These are phyloP conservation scores for Acrossocheilus wenchowensis DNA, from an alignment of 2,797 vertebrate species.

Conservation along the genomic window DNA sequence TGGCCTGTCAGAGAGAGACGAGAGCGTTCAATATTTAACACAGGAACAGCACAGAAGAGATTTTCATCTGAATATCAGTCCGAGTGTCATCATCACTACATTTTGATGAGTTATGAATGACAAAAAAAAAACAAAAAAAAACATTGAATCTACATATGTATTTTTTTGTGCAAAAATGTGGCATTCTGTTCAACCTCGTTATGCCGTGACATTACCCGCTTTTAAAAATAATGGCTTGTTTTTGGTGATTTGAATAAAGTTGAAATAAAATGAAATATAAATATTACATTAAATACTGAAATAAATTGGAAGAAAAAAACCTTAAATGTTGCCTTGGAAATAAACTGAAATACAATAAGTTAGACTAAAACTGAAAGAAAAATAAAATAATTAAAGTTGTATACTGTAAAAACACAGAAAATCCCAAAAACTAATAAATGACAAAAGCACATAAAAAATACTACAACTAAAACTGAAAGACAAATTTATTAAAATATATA, in stretches of 20 bases:
- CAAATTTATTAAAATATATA: background rate
- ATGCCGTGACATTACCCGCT: background rate
- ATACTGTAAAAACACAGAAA: background rate
- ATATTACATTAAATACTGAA: background rate
- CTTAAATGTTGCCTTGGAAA: background rate
- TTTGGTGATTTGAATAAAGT: background rate
- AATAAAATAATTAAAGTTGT: too few relatives aligned
- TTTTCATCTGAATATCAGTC: background rate
- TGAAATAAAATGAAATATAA: background rate
- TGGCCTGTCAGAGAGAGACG: slow-evolving; percentile 79
- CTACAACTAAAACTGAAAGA: background rate
- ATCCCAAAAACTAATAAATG: background rate
- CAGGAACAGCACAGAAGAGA: background rate
- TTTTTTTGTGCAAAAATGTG: background rate
- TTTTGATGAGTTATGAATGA: background rate
- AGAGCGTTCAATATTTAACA: background rate
- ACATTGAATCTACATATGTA: background rate
- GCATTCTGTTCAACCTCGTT: background rate
- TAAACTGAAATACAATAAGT: background rate
- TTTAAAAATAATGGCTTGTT: background rate
- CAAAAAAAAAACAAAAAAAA: too few relatives aligned
- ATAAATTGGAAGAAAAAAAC: rapidly evolving
- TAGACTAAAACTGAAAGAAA: background rate
- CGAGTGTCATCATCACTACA: background rate
- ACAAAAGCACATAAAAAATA: background rate